Evolutionary conservation across 2,888 invertebrate genomes (phyloP).

Genomic region (Piscicola geometra): DNA sequence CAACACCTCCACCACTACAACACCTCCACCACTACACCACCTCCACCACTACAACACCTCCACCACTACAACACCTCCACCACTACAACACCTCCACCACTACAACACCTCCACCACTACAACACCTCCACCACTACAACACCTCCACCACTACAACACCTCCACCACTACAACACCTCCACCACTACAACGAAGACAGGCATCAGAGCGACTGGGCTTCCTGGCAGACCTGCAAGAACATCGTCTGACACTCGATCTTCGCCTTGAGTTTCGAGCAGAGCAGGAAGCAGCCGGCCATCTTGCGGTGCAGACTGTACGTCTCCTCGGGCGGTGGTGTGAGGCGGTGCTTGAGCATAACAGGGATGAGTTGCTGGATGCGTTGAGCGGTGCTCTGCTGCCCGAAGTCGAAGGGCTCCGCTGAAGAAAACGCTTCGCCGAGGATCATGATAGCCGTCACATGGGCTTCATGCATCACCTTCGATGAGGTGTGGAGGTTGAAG

Average conservation of each 20-base stretch:
- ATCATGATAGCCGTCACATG: constrained; percentile 96
- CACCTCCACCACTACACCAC: too few species aligned
- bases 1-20: too few species aligned
- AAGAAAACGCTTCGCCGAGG: constrained; percentile 85
- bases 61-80: too few species aligned
- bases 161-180: too few species aligned
- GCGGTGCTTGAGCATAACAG: constrained; percentile 86
- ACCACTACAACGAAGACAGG: too few species aligned
- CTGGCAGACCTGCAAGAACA: constrained; percentile 39
- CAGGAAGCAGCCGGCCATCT: constrained; percentile 89
- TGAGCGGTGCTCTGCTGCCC: constrained; percentile 75
- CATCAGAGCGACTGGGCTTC: too few species aligned
- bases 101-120: too few species aligned
- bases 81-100: too few species aligned
- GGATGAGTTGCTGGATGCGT: constrained; percentile 75
- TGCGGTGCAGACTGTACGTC: constrained; percentile 93
- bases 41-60: too few species aligned
- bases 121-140: too few species aligned
- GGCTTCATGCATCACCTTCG: constrained; percentile 86
- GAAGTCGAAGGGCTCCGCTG: constrained; percentile 76
- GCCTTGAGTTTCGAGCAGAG: constrained; percentile 73
- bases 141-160: too few species aligned
- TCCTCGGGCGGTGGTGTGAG: constrained; percentile 96
- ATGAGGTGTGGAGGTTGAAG: too few species aligned
- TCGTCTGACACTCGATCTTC: constrained; percentile 37